Evolutionary conservation across 2,797 vertebrate species (phyloP).

Genomic region (Tamandua tetradactyla): DNA sequence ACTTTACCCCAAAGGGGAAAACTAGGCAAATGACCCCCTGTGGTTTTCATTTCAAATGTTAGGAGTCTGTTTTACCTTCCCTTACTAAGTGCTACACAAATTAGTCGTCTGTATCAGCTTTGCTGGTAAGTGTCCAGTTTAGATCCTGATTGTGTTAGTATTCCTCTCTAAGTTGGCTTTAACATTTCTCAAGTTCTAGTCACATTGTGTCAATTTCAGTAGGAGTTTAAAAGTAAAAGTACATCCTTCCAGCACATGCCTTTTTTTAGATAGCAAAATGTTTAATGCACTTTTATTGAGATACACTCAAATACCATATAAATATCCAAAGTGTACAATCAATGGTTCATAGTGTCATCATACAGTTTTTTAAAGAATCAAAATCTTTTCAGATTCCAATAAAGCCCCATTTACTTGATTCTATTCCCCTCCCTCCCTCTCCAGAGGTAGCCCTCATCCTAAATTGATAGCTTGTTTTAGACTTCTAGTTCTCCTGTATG

Average conservation of each 20-base stretch:
- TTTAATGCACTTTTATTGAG: too few relatives aligned
- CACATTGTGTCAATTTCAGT: background rate
- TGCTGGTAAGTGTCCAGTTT: background rate
- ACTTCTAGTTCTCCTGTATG: background rate
- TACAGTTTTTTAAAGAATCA: background rate
- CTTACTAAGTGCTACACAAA: constrained; percentile 4
- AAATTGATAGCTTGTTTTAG: background rate
- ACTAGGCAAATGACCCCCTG: background rate
- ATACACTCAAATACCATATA: too few relatives aligned
- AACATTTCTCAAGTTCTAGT: background rate
- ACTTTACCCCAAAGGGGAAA: background rate
- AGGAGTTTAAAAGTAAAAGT: background rate
- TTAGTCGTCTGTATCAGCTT: background rate
- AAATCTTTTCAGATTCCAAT: background rate
- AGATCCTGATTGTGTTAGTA: constrained; percentile 36
- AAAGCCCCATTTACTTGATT: too few relatives aligned
- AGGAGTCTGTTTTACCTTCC: constrained; percentile 22
- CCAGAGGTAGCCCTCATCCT: background rate
- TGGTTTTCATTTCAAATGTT: background rate
- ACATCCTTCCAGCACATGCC: background rate
- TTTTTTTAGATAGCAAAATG: too few relatives aligned
- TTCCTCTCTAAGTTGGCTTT: constrained; percentile 43
- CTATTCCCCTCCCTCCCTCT: background rate
- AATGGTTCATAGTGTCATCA: too few relatives aligned
- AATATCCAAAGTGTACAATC: too few relatives aligned